These are phyloP conservation scores for Saccostrea echinata DNA, from an alignment of 1,140 invertebrate species.

Conservation along the genomic window DNA sequence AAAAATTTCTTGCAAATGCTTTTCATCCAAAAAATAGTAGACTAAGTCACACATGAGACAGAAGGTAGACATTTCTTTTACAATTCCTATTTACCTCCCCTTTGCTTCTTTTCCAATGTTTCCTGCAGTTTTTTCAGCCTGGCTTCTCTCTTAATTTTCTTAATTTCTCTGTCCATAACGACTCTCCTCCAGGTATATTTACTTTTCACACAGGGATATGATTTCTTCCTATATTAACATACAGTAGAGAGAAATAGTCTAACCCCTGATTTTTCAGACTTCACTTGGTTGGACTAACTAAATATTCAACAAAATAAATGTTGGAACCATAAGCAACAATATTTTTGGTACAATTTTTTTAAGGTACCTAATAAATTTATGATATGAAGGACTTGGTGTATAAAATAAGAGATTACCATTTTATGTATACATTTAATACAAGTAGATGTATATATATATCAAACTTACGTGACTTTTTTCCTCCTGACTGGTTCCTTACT, in stretches of 20 bases:
- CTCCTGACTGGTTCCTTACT: not conserved
- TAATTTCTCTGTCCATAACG: not conserved
- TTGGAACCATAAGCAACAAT: not conserved
- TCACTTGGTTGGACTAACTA: not conserved
- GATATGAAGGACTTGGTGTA: not conserved
- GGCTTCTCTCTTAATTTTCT: not conserved
- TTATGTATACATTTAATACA: too few species aligned
- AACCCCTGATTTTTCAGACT: not conserved
- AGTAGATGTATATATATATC: not conserved
- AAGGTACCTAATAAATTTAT: not conserved
- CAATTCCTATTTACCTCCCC: not conserved
- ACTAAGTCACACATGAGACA: too few species aligned
- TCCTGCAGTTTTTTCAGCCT: not conserved
- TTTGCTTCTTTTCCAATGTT: not conserved
- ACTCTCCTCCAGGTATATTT: not conserved
- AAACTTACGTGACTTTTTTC: not conserved
- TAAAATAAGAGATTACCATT: not conserved
- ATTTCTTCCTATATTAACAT: not conserved
- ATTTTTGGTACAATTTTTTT: not conserved
- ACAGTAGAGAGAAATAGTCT: not conserved
- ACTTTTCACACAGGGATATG: conserved; percentile 5
- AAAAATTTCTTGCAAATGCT: too few species aligned
- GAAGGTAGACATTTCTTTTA: too few species aligned
- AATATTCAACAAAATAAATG: not conserved
- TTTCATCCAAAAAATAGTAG: too few species aligned